Conservation (phyloP, 2,888 invertebrate species). For the Girardia tigrina region DNA sequence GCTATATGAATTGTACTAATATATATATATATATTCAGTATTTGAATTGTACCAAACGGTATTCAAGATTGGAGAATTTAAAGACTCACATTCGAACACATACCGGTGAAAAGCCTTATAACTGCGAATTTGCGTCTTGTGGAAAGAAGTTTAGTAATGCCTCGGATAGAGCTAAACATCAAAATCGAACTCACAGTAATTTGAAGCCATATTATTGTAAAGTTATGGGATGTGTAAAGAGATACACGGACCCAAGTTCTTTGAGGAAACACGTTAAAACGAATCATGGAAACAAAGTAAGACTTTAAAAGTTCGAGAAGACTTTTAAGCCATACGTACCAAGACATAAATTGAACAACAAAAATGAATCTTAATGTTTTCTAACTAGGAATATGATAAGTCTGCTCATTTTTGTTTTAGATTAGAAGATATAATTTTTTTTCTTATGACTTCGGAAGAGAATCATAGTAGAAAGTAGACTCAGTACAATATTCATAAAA, state of each 20-base stretch:
- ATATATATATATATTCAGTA: constrained; percentile 57
- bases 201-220: constrained; percentile 99
- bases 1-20: neutral
- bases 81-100: constrained; percentile 75
- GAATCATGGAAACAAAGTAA: constrained; percentile 77
- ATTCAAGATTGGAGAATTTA: constrained; percentile 85
- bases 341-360: too few relatives aligned
- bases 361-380: too few relatives aligned
- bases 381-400: too few relatives aligned
- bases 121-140: constrained; percentile 95
- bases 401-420: too few relatives aligned
- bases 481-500: too few relatives aligned
- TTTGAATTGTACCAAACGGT: constrained; percentile 88
- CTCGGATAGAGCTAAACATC: constrained; percentile 93
- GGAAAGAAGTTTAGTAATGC: constrained; percentile 97
- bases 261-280: constrained; percentile 94
- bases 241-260: constrained; percentile 95
- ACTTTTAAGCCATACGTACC: too few relatives aligned
- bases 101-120: constrained; percentile 85
- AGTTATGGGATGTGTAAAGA: constrained; percentile 76
- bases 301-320: too few relatives aligned
- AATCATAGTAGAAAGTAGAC: too few relatives aligned
- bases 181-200: constrained; percentile 94
- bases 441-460: too few relatives aligned
- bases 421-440: too few relatives aligned